Conservation (phyloP, 2,797 vertebrate genomes). For the Dicrostonyx torquatus region DNA sequence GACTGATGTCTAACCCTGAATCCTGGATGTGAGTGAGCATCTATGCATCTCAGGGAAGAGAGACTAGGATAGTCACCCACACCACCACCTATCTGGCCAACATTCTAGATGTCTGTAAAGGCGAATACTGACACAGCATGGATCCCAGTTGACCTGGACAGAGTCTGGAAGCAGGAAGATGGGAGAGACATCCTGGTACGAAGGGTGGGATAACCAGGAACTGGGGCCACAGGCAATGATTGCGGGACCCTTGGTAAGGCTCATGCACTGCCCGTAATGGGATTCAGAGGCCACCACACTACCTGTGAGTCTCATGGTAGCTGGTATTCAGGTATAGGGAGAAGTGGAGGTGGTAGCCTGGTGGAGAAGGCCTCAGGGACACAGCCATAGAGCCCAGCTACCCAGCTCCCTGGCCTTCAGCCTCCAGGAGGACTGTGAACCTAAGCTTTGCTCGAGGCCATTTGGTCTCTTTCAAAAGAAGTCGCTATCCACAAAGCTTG, state of each 20-base stretch:
- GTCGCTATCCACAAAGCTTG: fast-evolving
- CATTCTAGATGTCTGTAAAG: neutral
- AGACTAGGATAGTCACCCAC: neutral
- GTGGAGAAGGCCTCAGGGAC: neutral
- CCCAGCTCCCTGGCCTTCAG: fast-evolving
- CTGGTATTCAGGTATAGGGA: neutral
- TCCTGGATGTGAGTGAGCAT: neutral
- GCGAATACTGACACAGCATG: no score
- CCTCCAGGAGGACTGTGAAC: neutral
- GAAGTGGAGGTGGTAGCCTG: fast-evolving
- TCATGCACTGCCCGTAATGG: fast-evolving
- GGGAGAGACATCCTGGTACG: no score
- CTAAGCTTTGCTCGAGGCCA: fast-evolving
- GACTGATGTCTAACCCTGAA: neutral
- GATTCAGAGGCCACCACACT: fast-evolving
- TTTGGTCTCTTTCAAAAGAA: neutral
- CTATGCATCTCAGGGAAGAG: neutral
- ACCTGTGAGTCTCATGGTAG: fast-evolving
- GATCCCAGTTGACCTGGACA: neutral
- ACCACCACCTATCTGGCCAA: neutral
- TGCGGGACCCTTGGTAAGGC: neutral
- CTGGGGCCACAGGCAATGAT: neutral
- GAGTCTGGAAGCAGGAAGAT: neutral
- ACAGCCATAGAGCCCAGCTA: fast-evolving
- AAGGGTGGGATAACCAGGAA: neutral